phyloP scores from a whole-genome alignment of 2,113 vertebrate species.

The Syngnathus typhle region DNA sequence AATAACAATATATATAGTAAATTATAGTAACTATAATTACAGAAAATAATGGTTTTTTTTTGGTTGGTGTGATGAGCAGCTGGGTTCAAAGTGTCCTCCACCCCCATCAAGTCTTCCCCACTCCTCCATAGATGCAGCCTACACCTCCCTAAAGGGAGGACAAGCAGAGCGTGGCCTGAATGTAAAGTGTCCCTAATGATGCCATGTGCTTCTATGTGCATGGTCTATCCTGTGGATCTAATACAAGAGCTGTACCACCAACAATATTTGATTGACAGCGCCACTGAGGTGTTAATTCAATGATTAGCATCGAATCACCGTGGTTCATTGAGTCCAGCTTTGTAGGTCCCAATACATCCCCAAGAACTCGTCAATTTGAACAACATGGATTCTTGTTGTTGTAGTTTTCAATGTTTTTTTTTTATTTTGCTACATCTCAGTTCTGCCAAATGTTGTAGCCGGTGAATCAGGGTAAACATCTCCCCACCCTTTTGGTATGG shows the following conservation, averaged over 20 bases:
- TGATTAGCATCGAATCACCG: not conserved
- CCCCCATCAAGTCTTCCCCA: not conserved
- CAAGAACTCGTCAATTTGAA: not conserved
- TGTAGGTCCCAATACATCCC: not conserved
- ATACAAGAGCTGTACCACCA: not conserved
- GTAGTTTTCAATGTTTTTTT: not conserved
- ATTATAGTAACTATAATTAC: too few species aligned
- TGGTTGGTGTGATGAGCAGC: not conserved
- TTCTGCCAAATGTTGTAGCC: not conserved
- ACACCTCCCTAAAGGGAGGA: not conserved
- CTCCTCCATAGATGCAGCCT: constrained; percentile 2
- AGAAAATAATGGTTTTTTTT: not conserved
- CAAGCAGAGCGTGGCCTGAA: constrained; percentile 1
- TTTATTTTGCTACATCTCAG: not conserved
- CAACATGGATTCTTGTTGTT: not conserved
- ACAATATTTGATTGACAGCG: not conserved
- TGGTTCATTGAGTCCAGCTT: not conserved
- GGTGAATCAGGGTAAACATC: not conserved
- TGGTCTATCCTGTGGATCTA: not conserved
- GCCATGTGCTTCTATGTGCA: constrained; percentile 5
- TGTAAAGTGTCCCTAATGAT: constrained; percentile 9
- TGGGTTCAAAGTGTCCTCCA: not conserved
- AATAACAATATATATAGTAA: not conserved
- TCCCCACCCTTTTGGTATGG: not conserved
- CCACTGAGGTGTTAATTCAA: not conserved